Conservation (phyloP, 2,888 invertebrate genomes). For the Ectemnius continuus region DNA sequence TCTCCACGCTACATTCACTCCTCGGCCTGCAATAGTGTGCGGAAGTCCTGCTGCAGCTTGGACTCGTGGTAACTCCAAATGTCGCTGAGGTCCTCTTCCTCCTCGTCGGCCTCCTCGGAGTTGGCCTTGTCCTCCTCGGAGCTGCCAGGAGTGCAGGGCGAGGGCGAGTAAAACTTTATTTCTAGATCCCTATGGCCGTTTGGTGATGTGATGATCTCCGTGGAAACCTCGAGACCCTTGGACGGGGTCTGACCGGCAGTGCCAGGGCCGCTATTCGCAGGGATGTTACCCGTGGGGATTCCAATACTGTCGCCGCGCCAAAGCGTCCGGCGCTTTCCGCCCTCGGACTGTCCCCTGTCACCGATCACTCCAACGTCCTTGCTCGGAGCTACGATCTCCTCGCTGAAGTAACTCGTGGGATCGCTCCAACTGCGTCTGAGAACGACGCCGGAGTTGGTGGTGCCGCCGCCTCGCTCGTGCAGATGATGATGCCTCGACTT, state of each 20-base stretch:
- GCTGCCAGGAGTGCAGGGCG: slow-evolving; percentile 77
- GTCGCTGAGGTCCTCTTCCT: slow-evolving; percentile 71
- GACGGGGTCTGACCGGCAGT: slow-evolving; percentile 49
- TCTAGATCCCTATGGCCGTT: slow-evolving; percentile 89
- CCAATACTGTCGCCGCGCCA: slow-evolving; percentile 73
- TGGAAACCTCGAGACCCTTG: slow-evolving; percentile 84
- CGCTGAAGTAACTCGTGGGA: slow-evolving; percentile 79
- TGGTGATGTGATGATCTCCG: slow-evolving; percentile 87
- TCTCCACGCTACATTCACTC: slow-evolving; percentile 62
- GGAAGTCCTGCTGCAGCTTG: slow-evolving; percentile 75
- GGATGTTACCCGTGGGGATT: slow-evolving; percentile 30
- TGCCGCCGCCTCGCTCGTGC: slow-evolving; percentile 34
- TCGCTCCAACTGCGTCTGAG: slow-evolving; percentile 84
- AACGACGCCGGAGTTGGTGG: slow-evolving; percentile 59
- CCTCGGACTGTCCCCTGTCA: slow-evolving; percentile 70
- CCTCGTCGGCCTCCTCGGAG: slow-evolving; percentile 61
- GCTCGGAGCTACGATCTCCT: slow-evolving; percentile 71
- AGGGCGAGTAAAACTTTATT: slow-evolving; percentile 87
- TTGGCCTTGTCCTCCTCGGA: slow-evolving; percentile 64
- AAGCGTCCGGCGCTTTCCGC: slow-evolving; percentile 63
- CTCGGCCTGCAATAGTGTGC: slow-evolving; percentile 74
- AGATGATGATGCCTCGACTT: slow-evolving; percentile 71
- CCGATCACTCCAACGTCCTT: slow-evolving; percentile 77
- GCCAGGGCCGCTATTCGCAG: slow-evolving; percentile 45
- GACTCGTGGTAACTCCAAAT: slow-evolving; percentile 77